Conservation (phyloP, 2,797 vertebrate species). For the Astyanax mexicanus region DNA sequence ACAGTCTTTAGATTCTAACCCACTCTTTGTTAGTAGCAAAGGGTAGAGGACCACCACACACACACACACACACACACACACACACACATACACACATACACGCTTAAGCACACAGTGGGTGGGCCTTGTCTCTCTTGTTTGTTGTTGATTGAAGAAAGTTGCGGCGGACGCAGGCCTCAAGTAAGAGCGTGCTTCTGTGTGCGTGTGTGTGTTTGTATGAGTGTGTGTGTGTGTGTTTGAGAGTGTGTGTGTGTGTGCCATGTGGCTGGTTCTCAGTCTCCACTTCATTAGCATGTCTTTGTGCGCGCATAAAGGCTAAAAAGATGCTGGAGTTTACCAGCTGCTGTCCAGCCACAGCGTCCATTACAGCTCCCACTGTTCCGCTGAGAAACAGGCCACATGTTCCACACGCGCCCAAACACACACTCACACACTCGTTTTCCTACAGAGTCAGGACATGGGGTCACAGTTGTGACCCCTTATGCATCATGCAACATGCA, state of each 20-base stretch:
- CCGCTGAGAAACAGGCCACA: conserved; percentile 98
- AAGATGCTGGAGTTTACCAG: conserved; percentile 94
- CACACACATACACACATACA: conserved; percentile 17
- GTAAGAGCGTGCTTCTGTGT: conserved; percentile 40
- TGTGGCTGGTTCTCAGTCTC: conserved; percentile 98
- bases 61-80: conserved; percentile 24
- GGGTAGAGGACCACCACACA: conserved; percentile 28
- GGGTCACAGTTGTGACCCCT: too few species aligned
- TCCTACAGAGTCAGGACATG: neutral
- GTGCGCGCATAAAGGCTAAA: conserved; percentile 91
- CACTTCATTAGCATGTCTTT: conserved; percentile 99
- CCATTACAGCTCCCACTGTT: conserved; percentile 97
- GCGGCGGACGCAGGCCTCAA: conserved; percentile 79
- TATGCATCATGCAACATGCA: too few species aligned
- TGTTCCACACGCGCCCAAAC: conserved; percentile 85
- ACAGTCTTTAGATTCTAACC: conserved; percentile 43
- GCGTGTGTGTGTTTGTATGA: conserved; percentile 64
- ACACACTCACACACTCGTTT: conserved; percentile 53
- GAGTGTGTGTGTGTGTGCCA: conserved; percentile 77
- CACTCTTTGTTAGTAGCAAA: conserved; percentile 27
- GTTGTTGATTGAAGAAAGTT: conserved; percentile 79
- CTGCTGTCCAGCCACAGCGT: conserved; percentile 95
- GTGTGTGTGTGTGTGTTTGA: conserved; percentile 39
- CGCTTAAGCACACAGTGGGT: conserved; percentile 67
- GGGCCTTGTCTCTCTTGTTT: conserved; percentile 73